A percentile compares a stretch with the other conserved stretches of the same genome.
Evolutionary conservation across 2,888 invertebrate species (phyloP).

Genomic region (Eugnorisma glareosa): DNA sequence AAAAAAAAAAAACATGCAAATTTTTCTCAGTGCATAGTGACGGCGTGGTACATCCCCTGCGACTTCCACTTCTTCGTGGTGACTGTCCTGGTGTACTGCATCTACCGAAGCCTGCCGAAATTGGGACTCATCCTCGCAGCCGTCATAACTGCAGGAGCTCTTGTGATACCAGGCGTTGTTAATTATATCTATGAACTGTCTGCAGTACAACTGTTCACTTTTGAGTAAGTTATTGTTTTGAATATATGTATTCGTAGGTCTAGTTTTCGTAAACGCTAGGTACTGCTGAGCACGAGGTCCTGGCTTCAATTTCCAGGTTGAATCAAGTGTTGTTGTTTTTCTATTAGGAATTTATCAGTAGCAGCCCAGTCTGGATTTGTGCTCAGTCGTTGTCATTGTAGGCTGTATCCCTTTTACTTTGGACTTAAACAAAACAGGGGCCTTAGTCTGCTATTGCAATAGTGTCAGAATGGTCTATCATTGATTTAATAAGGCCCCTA

Average conservation of each 20-base stretch:
- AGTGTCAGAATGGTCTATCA: too few relatives aligned
- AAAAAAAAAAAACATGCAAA: neutral
- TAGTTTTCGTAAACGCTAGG: neutral
- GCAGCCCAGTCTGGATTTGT: neutral
- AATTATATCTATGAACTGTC: conserved; percentile 87
- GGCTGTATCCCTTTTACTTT: neutral
- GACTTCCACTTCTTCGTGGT: conserved; percentile 93
- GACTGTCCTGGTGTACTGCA: conserved; percentile 85
- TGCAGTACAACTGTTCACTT: conserved; percentile 90
- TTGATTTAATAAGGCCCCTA: too few relatives aligned
- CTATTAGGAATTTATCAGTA: neutral
- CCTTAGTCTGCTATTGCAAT: too few relatives aligned
- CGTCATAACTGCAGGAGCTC: conserved; percentile 80
- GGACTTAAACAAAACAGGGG: neutral
- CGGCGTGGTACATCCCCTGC: conserved; percentile 93
- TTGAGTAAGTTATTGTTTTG: conserved; percentile 83
- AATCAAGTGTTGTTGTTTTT: neutral
- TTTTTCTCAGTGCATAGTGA: conserved; percentile 91
- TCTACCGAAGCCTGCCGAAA: conserved; percentile 82
- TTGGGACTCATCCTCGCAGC: conserved; percentile 81
- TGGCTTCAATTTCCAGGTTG: neutral
- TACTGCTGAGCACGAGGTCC: neutral
- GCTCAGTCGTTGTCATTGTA: neutral
- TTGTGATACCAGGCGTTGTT: conserved; percentile 88
- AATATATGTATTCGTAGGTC: neutral